Conservation (phyloP, 2,888 invertebrate genomes). For the Drosophila lacicola region DNA sequence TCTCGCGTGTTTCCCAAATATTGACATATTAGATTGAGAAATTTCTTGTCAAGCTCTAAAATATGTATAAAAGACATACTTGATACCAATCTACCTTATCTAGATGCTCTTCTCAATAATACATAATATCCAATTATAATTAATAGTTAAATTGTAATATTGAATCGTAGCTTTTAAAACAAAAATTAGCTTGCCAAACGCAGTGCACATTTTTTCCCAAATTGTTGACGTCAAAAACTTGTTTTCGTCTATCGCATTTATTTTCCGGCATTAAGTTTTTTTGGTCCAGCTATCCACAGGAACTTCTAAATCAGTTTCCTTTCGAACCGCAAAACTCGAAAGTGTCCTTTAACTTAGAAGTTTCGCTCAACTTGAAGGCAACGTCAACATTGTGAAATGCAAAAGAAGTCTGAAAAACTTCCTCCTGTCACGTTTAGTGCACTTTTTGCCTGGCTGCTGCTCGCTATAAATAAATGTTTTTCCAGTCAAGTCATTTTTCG, state of each 20-base stretch:
- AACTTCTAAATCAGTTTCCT: slow-evolving; percentile 55
- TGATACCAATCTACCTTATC: no score
- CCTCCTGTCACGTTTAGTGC: slow-evolving; percentile 51
- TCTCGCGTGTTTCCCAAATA: no score
- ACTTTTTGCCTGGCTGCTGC: slow-evolving; percentile 11
- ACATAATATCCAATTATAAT: no score
- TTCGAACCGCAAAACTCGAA: slow-evolving; percentile 45
- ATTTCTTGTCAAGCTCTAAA: no score
- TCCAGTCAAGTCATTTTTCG: slow-evolving; percentile 46
- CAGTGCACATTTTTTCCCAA: background rate
- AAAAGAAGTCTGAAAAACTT: slow-evolving; percentile 56
- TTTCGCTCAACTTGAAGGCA: slow-evolving; percentile 56
- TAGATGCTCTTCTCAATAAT: no score
- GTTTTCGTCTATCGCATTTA: slow-evolving; percentile 29
- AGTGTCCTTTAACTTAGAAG: slow-evolving; percentile 54
- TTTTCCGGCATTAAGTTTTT: slow-evolving; percentile 23
- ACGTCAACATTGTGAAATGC: slow-evolving; percentile 45
- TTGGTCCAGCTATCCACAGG: slow-evolving; percentile 23
- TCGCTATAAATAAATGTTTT: slow-evolving; percentile 54
- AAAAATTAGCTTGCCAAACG: background rate
- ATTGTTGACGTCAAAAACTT: slow-evolving; percentile 16
- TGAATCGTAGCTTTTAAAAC: background rate
- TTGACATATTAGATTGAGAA: no score
- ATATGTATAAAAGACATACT: no score
- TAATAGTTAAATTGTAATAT: no score